Evolutionary conservation across 2,888 invertebrate species (phyloP).

Genomic region (Tipula unca): DNA sequence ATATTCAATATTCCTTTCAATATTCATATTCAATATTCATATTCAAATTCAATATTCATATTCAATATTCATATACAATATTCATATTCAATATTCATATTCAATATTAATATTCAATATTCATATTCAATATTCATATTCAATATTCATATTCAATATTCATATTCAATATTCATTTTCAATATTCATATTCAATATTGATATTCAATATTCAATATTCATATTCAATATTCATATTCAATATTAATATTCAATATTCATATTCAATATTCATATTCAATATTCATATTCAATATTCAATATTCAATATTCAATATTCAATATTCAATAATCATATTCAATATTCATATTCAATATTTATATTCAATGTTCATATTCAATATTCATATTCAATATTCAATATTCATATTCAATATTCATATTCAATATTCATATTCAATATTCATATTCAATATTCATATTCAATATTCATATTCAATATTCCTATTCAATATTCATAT

Average conservation of each 20-base stretch:
- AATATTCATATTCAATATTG: background rate
- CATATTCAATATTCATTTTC: background rate
- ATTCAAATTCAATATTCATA: background rate
- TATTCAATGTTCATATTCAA: background rate
- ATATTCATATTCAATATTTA: background rate
- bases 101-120: background rate
- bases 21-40: background rate
- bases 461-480: background rate
- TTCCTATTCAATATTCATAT: background rate
- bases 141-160: background rate
- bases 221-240: background rate
- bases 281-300: background rate
- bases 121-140: background rate
- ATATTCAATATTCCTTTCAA: background rate
- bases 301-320: background rate
- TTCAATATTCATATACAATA: background rate
- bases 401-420: background rate
- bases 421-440: background rate
- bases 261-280: background rate
- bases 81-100: background rate
- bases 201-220: background rate
- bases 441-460: background rate
- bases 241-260: background rate
- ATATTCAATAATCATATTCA: background rate
- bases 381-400: background rate